A percentile compares a stretch with the other conserved stretches of the same genome.
phyloP scores from a whole-genome alignment of 2,888 invertebrate species.

The Perithous albicinctus region DNA sequence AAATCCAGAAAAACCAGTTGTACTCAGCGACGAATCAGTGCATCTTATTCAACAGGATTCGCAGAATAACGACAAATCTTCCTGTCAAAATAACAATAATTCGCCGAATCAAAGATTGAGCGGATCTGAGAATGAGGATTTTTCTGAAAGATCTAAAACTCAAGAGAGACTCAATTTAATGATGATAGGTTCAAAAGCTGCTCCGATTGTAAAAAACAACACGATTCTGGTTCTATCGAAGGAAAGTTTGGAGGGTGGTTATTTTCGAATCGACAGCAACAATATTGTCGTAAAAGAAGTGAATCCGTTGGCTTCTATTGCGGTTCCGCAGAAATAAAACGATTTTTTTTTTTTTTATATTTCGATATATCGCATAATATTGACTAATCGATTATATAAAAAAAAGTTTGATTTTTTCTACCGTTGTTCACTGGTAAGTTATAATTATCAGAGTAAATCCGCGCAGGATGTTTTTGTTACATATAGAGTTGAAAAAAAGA shows the following conservation, averaged over 20 bases:
- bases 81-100: conserved; percentile 36
- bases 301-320: conserved; percentile 69
- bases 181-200: not conserved
- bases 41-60: not conserved
- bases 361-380: conserved; percentile 43
- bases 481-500: conserved; percentile 1
- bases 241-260: conserved; percentile 72
- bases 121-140: conserved; percentile 11
- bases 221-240: conserved; percentile 78
- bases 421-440: conserved; percentile 32
- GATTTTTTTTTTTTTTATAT: not conserved
- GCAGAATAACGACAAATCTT: not conserved
- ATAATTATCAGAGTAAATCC: conserved; percentile 13
- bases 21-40: not conserved
- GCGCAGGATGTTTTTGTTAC: conserved; percentile 29
- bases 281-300: conserved; percentile 70
- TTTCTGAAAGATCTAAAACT: too few relatives aligned
- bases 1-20: not conserved
- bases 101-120: conserved; percentile 9
- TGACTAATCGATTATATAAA: conserved; percentile 8
- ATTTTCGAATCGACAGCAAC: conserved; percentile 75
- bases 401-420: conserved; percentile 23
- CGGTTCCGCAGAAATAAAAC: conserved; percentile 70
- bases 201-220: conserved; percentile 77
- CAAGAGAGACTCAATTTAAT: not conserved